phyloP scores from a whole-genome alignment of 2,113 vertebrate genomes.

The Ornithorhynchus anatinus region DNA sequence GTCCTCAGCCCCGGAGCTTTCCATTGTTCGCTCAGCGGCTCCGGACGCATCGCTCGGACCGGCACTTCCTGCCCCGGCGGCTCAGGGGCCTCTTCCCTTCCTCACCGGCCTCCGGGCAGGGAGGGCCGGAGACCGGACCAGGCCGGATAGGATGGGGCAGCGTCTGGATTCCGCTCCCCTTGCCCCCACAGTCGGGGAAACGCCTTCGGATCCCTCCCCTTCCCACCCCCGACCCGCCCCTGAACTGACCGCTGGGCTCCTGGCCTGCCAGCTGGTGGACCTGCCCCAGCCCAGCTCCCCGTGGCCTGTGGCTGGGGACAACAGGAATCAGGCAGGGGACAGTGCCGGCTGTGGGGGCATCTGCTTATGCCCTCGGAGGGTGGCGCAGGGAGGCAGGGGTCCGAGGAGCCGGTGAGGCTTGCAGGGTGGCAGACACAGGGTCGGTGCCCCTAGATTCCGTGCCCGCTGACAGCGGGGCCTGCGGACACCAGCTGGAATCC shows the following conservation, averaged over 20 bases:
- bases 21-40: too few relatives aligned
- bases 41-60: background rate
- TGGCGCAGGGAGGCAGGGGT: background rate
- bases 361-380: background rate
- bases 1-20: too few relatives aligned
- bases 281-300: background rate
- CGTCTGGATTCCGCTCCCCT: background rate
- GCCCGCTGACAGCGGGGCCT: too few relatives aligned
- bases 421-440: background rate
- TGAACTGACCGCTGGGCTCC: background rate
- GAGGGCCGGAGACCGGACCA: constrained; percentile 21
- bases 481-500: too few relatives aligned
- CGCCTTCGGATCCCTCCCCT: background rate
- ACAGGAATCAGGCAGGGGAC: background rate
- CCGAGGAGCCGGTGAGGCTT: background rate
- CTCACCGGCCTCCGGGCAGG: constrained; percentile 35
- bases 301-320: background rate
- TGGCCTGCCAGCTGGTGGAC: background rate
- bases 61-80: background rate
- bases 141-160: background rate
- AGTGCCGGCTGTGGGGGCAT: background rate
- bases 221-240: background rate
- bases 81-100: constrained; percentile 37
- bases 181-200: background rate
- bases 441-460: accelerated